Conservation (phyloP, 2,113 vertebrate species). For the Dolichotis patagonum region DNA sequence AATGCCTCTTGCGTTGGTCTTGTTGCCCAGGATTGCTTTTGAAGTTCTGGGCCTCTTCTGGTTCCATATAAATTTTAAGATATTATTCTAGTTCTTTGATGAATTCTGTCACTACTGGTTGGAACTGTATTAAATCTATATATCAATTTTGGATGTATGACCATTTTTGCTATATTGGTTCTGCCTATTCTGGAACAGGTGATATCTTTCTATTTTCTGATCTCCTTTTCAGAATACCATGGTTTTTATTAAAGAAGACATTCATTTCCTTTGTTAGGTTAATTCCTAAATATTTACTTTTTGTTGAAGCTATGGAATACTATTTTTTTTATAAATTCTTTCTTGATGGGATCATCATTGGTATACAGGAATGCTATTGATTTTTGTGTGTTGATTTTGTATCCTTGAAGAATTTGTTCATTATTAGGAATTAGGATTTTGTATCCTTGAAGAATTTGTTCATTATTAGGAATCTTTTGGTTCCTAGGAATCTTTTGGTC, state of each 20-base stretch:
- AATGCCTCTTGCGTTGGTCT: no score
- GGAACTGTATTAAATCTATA: neutral
- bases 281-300: neutral
- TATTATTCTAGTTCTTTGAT: neutral
- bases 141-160: neutral
- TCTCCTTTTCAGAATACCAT: neutral
- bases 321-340: neutral
- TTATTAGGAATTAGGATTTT: neutral
- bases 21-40: no score
- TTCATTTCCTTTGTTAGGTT: neutral
- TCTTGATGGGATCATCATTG: neutral
- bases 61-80: no score
- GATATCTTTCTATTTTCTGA: neutral
- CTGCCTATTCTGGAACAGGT: neutral
- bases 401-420: neutral
- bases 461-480: no score
- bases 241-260: neutral
- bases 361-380: neutral
- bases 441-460: neutral
- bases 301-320: neutral
- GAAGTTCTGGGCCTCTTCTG: no score
- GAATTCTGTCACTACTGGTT: neutral
- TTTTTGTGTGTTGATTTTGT: neutral
- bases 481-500: neutral
- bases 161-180: neutral